These are phyloP conservation scores for Calidris pugnax DNA, from an alignment of 2,113 vertebrate genomes.

Conservation along the genomic window DNA sequence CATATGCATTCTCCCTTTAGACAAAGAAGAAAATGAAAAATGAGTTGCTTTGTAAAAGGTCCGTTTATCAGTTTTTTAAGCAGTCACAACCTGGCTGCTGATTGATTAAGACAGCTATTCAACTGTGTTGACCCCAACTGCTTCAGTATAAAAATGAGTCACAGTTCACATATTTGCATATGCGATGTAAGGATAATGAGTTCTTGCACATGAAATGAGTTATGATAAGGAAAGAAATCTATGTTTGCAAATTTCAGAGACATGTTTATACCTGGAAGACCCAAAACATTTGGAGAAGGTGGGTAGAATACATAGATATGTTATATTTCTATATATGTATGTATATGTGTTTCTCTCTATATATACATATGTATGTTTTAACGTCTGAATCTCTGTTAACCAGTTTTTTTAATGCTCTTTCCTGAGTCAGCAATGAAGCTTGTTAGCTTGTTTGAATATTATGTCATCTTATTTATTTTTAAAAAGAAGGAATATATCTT, in stretches of 20 bases:
- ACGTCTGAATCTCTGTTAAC: neutral
- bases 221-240: neutral
- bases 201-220: neutral
- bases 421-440: neutral
- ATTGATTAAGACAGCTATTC: neutral
- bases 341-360: accelerated
- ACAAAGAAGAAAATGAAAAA: neutral
- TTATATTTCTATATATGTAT: neutral
- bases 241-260: neutral
- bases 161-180: neutral
- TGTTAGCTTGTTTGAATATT: neutral
- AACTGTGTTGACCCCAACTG: neutral
- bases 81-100: neutral
- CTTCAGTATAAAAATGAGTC: neutral
- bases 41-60: neutral
- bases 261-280: neutral
- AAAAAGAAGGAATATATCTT: neutral
- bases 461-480: neutral
- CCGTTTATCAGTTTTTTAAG: neutral
- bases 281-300: neutral
- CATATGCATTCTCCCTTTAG: neutral
- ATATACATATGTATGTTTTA: neutral
- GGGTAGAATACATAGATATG: neutral
- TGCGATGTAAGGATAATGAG: neutral
- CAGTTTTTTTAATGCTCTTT: neutral